Evolutionary conservation across 92 coral and sea anemone genomes (phyloP), one percentile per base, ranked within the genome.

Genomic region (Bergia puertoricense): DNA sequence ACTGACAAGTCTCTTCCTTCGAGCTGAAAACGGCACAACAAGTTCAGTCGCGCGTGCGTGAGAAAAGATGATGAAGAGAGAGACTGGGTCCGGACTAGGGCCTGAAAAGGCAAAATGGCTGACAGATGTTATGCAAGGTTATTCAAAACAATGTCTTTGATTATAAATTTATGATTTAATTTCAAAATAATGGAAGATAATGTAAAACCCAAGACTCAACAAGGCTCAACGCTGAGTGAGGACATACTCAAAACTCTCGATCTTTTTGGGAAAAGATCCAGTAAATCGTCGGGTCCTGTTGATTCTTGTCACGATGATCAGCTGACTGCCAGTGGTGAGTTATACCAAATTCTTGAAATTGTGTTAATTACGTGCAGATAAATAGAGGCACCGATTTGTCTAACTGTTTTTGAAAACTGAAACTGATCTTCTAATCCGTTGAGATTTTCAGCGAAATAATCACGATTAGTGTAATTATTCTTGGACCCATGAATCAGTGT

Each of bases 241-340:
- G 87, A 84, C 23, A 84, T 84, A 71, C 87, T 43, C 45, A 84
- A 84, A 73, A 84, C 87, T 7, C 87, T 84, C 62, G 87, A 84
- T 84, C 87, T n/a, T 37, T 84, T 84, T 51, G 87, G 87, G 68
- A 84, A 71, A 36, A 69, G 75, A 38, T 30, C 67, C 7, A 10
- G 45, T 38, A 84, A 69, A 48, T 42, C 22, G 36, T n/a, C 54
- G 46, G 15, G 54, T 7, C 8, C 54, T 40, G 80, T 76, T 42
- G 79, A 69, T 84, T 16, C 44, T 54, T 11, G 59, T 54, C 1
- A 13, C 54, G 54, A 48, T 37, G 77, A 84, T 71, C 87, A 84
- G 87, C 79, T 84, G 79, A 84, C 79, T 42, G 15, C 44, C 78
- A 51, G 30, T 2, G 67, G 43, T 30, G 39, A 48, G 18, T 23